Evolutionary conservation across 1,140 invertebrate species (phyloP), one percentile per base, ranked within the genome.

Genomic region (Limonius californicus): DNA sequence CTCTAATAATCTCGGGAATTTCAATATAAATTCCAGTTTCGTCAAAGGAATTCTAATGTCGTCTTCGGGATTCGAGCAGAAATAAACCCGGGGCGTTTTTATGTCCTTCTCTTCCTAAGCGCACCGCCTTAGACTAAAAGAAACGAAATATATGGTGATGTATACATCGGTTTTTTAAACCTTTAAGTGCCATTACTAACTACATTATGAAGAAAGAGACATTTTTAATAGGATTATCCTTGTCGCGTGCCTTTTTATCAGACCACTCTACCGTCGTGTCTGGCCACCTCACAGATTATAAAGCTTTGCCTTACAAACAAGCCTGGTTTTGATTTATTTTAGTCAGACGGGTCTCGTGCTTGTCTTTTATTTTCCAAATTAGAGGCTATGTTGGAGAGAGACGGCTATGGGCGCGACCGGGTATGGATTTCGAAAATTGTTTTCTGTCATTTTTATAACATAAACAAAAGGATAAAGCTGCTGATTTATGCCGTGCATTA

Each of bases 161-260:
- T 27, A 27, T 27, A 9, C 23, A 27, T 27, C 3, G 23, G 23
- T 9, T 39, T 39, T 12, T 6, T 39, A 12, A 39, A 39, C 35
- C n/a, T 39, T 39, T 39, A 39, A 39, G 35, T 39, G 35, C 35
- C 11, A 39, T 39, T 39, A 12, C 35, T 39, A 39, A 39, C 11
- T 39, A 39, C 35, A 39, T 39, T 50, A 50, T 19, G 53, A 55
- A 55, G 53, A 55, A 23, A 32, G 53, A 55, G 27, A 55, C 53
- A 55, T 55, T 55, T 55, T 55, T 55, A 55, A 55, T 55, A 32
- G 18, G 53, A 55, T 55, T 55, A 55, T 32, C 53, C 27, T 55
- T 55, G 53, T 55, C 53, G 53, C 53, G 53, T 55, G 53, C 53
- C 53, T 55, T 55, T 55, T 55, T 55, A 55, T 55, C 53, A 16